Conservation (phyloP, 2,113 vertebrate species). For the Thunnus thynnus region DNA sequence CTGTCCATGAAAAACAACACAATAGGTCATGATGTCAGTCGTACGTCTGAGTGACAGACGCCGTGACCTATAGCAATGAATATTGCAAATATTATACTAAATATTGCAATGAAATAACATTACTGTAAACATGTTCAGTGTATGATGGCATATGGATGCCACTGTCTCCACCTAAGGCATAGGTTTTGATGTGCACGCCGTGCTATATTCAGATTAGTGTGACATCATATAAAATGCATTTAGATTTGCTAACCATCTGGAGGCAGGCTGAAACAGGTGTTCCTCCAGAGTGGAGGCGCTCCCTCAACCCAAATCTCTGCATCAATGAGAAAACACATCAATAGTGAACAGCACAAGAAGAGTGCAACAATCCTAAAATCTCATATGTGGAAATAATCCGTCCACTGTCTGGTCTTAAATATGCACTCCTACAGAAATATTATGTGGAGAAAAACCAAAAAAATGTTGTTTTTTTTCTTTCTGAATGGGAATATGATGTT, state of each 20-base stretch:
- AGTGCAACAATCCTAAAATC: no score
- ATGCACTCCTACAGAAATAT: not conserved
- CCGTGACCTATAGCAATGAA: no score
- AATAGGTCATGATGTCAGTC: no score
- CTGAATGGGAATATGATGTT: conserved; percentile 7
- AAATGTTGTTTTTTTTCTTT: not conserved
- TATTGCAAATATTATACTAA: not conserved
- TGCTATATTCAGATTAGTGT: conserved; percentile 75
- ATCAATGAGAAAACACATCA: conserved; percentile 71
- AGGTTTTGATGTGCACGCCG: conserved; percentile 66
- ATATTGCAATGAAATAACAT: conserved; percentile 12
- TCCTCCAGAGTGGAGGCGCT: conserved; percentile 71
- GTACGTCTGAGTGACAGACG: no score
- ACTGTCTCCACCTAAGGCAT: conserved; percentile 60
- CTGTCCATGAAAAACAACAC: no score
- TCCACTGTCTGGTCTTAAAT: not conserved
- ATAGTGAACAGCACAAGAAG: conserved; percentile 29
- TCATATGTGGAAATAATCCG: conserved; percentile 35
- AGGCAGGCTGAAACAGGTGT: conserved; percentile 77
- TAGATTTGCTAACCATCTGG: conserved; percentile 81
- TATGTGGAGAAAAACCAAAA: not conserved
- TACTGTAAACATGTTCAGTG: conserved; percentile 56
- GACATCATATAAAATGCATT: conserved; percentile 81
- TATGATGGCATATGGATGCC: conserved; percentile 65
- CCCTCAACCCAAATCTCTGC: conserved; percentile 72